Evolutionary conservation across 2,797 vertebrate species (phyloP).

Genomic region (Melanotaenia maccullochi): DNA sequence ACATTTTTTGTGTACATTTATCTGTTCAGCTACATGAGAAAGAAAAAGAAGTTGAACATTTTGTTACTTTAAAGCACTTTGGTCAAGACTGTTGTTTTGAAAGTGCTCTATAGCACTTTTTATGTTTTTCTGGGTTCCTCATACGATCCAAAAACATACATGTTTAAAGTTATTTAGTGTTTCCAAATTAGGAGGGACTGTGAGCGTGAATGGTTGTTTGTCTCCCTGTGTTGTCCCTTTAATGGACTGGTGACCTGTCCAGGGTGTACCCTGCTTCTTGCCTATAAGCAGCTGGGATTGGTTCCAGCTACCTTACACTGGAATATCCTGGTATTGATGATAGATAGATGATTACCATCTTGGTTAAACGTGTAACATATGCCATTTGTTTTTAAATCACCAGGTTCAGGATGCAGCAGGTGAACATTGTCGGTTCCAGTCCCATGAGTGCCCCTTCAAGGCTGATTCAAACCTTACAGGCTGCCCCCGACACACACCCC

Average conservation of each 20-base stretch:
- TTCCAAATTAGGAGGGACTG: background rate
- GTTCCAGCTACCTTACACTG: background rate
- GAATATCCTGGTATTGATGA: background rate
- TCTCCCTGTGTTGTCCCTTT: background rate
- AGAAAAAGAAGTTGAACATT: background rate
- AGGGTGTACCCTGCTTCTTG: background rate
- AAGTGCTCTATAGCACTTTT: background rate
- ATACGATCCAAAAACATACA: background rate
- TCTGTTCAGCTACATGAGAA: no score
- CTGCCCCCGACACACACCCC: conserved; percentile 88
- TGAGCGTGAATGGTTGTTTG: background rate
- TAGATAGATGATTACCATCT: background rate
- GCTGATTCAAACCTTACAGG: conserved; percentile 93
- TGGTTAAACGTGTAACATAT: background rate
- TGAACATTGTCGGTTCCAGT: conserved; percentile 91
- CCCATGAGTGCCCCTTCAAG: conserved; percentile 89
- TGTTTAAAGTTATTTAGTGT: background rate
- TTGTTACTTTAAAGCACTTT: background rate
- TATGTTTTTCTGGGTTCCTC: background rate
- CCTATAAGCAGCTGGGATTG: background rate
- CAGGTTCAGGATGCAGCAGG: conserved; percentile 93
- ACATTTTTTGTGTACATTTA: background rate
- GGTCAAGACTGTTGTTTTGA: background rate
- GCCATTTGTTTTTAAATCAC: conserved; percentile 12
- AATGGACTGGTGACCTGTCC: background rate